Conservation (phyloP, 2,797 vertebrate genomes). For the Muraenolepis orangiensis region DNA sequence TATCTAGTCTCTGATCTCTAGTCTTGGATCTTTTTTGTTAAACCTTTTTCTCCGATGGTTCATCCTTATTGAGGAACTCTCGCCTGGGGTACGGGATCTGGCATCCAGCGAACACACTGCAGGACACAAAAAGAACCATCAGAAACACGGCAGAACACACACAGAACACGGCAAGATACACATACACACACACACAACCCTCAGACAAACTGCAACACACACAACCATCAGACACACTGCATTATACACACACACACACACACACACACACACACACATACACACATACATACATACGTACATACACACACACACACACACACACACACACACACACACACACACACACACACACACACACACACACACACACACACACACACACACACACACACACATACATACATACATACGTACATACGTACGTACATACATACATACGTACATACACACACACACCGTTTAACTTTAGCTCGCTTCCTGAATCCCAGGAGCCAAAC, state of each 20-base stretch:
- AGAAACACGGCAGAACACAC: background rate
- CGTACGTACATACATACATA: background rate
- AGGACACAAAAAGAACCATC: background rate
- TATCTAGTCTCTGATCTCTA: too few species aligned
- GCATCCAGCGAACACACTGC: too few species aligned
- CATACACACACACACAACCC: background rate
- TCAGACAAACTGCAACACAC: too few species aligned
- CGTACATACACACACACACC: constrained; percentile 8
- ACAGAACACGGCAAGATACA: background rate
- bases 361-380: too few species aligned
- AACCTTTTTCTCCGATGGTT: too few species aligned
- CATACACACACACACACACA: constrained; percentile 11
- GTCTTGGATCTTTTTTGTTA: too few species aligned
- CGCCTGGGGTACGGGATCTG: too few species aligned
- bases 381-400: constrained; percentile 3
- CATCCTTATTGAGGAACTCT: too few species aligned
- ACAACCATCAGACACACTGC: constrained; percentile 1
- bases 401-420: background rate
- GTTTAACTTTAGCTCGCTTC: too few species aligned
- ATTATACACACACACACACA: background rate
- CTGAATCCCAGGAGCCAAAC: background rate
- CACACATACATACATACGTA: background rate
- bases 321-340: too few species aligned
- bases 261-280: too few species aligned
- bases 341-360: too few species aligned